These are phyloP conservation scores for Apotomis turbidana DNA, from an alignment of 2,888 invertebrate species.

Conservation along the genomic window DNA sequence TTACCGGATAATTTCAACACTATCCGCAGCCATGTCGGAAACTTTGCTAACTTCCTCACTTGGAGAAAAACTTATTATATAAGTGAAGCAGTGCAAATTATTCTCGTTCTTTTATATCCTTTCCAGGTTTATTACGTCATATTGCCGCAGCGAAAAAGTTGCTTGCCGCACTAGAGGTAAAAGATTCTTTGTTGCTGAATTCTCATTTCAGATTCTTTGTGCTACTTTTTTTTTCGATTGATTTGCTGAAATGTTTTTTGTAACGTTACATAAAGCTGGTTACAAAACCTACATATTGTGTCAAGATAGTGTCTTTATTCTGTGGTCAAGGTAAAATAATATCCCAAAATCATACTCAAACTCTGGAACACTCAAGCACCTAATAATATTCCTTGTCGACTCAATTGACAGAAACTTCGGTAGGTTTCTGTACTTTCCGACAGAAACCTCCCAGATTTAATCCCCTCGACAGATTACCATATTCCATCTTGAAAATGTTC, in stretches of 20 bases:
- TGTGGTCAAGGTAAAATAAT: no score
- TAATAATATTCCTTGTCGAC: slow-evolving; percentile 15
- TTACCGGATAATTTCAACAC: not conserved
- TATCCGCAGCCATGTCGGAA: not conserved
- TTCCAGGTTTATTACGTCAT: not conserved
- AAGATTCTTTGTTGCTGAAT: not conserved
- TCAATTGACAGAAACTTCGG: no score
- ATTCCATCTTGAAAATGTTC: slow-evolving; percentile 28
- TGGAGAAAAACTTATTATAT: slow-evolving; percentile 1
- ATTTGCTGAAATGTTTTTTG: not conserved
- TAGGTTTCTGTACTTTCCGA: slow-evolving; percentile 5
- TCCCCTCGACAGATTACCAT: slow-evolving; percentile 26
- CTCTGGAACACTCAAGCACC: not conserved
- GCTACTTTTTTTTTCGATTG: not conserved
- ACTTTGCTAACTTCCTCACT: not conserved
- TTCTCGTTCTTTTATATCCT: not conserved
- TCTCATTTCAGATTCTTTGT: not conserved
- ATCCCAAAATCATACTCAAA: no score
- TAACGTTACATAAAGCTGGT: no score
- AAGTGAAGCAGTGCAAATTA: not conserved
- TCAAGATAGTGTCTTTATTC: no score
- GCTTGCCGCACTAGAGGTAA: not conserved
- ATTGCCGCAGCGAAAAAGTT: not conserved
- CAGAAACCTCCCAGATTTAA: not conserved
- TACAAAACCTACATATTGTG: no score